phyloP scores from a whole-genome alignment of 1,140 invertebrate species.

The Pseudomyrmex pallidus region DNA sequence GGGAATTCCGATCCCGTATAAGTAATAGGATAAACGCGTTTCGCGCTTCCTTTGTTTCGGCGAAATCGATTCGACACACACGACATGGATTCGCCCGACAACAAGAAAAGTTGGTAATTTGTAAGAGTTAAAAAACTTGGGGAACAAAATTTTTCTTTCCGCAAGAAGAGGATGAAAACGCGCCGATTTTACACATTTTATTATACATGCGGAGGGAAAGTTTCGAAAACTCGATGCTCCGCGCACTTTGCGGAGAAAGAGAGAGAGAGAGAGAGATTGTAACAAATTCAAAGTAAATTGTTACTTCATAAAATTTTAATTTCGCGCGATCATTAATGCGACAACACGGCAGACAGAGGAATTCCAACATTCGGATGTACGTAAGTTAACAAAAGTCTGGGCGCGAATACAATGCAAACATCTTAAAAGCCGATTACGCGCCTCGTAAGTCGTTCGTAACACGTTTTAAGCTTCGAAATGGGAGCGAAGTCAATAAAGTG shows the following conservation, averaged over 20 bases:
- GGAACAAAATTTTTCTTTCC: background rate
- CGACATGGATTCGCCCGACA: background rate
- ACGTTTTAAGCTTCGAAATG: conserved; percentile 16
- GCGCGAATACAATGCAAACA: background rate
- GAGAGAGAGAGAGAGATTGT: background rate
- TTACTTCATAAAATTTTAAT: background rate
- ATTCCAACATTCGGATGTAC: background rate
- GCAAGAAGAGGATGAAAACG: background rate
- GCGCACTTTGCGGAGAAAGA: background rate
- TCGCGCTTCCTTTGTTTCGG: conserved; percentile 6
- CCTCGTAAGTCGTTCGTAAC: background rate
- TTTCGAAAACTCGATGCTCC: too few relatives aligned
- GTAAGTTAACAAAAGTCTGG: conserved; percentile 6
- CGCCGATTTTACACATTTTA: too few relatives aligned
- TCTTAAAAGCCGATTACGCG: conserved; percentile 29
- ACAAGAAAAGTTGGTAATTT: background rate
- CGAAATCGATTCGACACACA: too few relatives aligned
- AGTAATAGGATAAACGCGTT: conserved; percentile 13
- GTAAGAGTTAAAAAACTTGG: background rate
- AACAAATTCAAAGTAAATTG: background rate
- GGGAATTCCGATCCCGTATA: conserved; percentile 6
- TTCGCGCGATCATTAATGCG: background rate
- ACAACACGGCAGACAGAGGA: background rate
- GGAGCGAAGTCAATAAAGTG: background rate
- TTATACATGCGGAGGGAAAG: too few relatives aligned